These are phyloP conservation scores for Agrotis puta DNA, from an alignment of 2,888 invertebrate genomes.

Conservation along the genomic window DNA sequence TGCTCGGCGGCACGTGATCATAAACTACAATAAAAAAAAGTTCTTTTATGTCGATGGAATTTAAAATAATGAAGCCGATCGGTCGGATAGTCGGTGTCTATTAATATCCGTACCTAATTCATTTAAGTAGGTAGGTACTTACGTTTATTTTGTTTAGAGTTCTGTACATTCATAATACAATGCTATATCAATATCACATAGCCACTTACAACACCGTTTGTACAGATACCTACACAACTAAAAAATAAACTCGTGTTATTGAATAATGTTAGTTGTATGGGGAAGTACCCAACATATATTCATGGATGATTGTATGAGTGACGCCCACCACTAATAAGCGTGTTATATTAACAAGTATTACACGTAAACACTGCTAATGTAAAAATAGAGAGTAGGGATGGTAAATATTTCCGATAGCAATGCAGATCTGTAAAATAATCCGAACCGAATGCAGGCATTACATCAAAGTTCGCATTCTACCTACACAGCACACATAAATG, in stretches of 20 bases:
- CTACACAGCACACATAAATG: conserved; percentile 33
- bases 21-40: conserved; percentile 47
- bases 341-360: conserved; percentile 53
- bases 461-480: conserved; percentile 26
- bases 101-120: conserved; percentile 42
- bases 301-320: conserved; percentile 47
- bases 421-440: conserved; percentile 52
- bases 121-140: conserved; percentile 9
- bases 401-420: conserved; percentile 54
- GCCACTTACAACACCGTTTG: conserved; percentile 35
- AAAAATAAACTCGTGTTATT: conserved; percentile 47
- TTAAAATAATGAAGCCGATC: conserved; percentile 53
- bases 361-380: conserved; percentile 60
- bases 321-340: conserved; percentile 62
- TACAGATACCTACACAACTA: conserved; percentile 42
- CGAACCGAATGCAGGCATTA: conserved; percentile 54
- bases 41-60: conserved; percentile 51
- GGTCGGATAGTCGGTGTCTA: conserved; percentile 48
- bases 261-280: conserved; percentile 56
- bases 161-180: background rate
- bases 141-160: conserved; percentile 36
- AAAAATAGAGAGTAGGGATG: conserved; percentile 65
- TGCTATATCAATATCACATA: conserved; percentile 55
- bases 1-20: conserved; percentile 51
- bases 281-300: conserved; percentile 59